Base-by-base conservation (phyloP, 2,113 vertebrate genomes). In the Gasterosteus aculeatus region DNA sequence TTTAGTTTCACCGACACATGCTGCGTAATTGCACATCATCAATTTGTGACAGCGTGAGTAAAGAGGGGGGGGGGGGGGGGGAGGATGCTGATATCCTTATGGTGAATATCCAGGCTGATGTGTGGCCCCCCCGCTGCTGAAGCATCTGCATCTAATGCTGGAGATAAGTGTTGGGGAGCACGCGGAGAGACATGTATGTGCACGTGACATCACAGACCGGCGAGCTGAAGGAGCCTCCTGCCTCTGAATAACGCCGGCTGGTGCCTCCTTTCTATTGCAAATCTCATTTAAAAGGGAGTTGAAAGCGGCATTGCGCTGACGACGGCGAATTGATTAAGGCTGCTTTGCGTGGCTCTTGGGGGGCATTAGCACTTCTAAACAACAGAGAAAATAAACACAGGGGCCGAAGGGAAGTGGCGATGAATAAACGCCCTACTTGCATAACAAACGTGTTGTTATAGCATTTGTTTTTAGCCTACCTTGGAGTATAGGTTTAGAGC, bases 11-110 rank as follows among this genome's bases (percentile, higher is more conserved):
- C 60, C 73, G 89, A 89, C 86, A 84, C 88, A 87, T 80, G 88
- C 90, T 87, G 85, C 79, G 88, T 89, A 87, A 89, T 90, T 88
- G 85, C 83, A 76, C 72, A 88, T 86, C 88, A 89, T 90, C 80
- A 88, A 76, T 90, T 86, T 88, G 72, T 85, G 87, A 89, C 83
- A 76, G 86, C 58, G 31, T 69, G 83, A 72, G 80, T 56, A 58
- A 71, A 80, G 44, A 26, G 60, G 42, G 2, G 11, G 9, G n/a
- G 15, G 19, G 39, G 70, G 26, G 56, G 49, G 5, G 57, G 9
- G 42, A 47, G 81, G 65, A 11, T 0, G 74, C 39, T 82, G 61
- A 78, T 71, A 46, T 84, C 78, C 81, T 87, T 84, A 91, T 87
- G 68, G 69, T 19, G 42, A 72, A 76, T 75, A 83, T 87, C 54